phyloP scores from a whole-genome alignment of 2,888 invertebrate genomes.

The Brachynemurus nebulosus region DNA sequence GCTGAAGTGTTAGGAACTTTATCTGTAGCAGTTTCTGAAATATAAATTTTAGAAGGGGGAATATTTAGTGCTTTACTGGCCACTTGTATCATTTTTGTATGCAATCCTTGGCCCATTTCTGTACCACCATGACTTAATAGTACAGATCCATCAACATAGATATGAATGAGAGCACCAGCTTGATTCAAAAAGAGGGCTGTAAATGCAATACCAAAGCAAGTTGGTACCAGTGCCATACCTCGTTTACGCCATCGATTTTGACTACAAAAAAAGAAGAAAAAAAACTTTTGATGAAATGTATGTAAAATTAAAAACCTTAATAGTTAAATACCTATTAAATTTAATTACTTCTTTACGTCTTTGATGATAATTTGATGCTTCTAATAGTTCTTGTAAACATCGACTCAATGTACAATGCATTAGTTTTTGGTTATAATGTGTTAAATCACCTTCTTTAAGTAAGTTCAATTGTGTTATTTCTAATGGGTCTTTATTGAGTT shows the following conservation, averaged over 20 bases:
- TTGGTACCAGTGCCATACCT: constrained; percentile 68
- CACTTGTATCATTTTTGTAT: constrained; percentile 92
- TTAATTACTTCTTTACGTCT: constrained; percentile 42
- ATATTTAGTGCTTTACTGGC: constrained; percentile 61
- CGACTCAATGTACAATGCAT: constrained; percentile 52
- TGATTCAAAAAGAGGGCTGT: constrained; percentile 65
- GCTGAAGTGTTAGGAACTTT: constrained; percentile 85
- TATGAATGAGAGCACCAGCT: constrained; percentile 71
- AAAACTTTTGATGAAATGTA: neutral
- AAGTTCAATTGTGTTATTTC: constrained; percentile 61
- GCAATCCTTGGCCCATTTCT: constrained; percentile 95
- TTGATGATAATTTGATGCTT: constrained; percentile 46
- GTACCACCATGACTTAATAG: constrained; percentile 82
- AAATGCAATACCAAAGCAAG: constrained; percentile 75
- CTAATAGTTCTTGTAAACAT: constrained; percentile 69
- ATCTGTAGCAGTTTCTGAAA: constrained; percentile 73
- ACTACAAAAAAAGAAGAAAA: constrained; percentile 30
- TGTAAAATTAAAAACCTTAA: neutral
- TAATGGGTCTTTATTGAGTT: constrained; percentile 45
- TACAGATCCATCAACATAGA: constrained; percentile 84
- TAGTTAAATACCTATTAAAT: constrained; percentile 55
- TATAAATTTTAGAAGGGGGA: constrained; percentile 58
- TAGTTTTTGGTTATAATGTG: constrained; percentile 64
- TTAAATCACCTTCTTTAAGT: constrained; percentile 61
- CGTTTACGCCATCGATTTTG: constrained; percentile 75